Percentiles rank a stretch among this genome's conserved stretches.
Conservation (phyloP, 1,140 invertebrate species). For the Zaprionus inermis region DNA sequence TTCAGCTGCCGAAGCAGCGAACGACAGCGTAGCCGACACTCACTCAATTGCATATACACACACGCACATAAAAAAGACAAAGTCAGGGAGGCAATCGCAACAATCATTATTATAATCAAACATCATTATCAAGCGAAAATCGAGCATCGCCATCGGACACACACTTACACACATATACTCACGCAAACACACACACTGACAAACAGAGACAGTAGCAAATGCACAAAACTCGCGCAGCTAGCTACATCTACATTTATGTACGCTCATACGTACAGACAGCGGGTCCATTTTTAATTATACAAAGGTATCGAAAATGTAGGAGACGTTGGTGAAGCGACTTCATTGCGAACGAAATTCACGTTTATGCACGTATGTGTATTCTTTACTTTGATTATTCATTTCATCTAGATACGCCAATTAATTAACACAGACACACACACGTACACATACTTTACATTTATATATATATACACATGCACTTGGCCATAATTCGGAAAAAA, state of each 20-base stretch:
- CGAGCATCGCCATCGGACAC: slow-evolving; percentile 38
- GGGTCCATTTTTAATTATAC: slow-evolving; percentile 73
- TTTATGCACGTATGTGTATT: slow-evolving; percentile 34
- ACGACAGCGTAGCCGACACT: slow-evolving; percentile 29
- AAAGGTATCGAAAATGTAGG: slow-evolving; percentile 54
- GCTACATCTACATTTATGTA: not conserved
- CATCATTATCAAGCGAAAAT: slow-evolving; percentile 55
- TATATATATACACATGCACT: slow-evolving; percentile 63
- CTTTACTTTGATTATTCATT: slow-evolving; percentile 46
- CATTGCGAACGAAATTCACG: slow-evolving; percentile 28
- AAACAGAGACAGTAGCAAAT: slow-evolving; percentile 29
- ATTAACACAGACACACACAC: slow-evolving; percentile 54
- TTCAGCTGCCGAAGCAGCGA: slow-evolving; percentile 34
- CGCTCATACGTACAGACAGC: slow-evolving; percentile 28
- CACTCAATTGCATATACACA: slow-evolving; percentile 31
- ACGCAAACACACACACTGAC: slow-evolving; percentile 22
- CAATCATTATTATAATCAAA: slow-evolving; percentile 53
- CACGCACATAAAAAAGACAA: slow-evolving; percentile 33
- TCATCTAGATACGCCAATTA: slow-evolving; percentile 59
- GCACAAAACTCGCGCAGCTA: slow-evolving; percentile 44
- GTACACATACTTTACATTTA: slow-evolving; percentile 29
- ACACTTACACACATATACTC: slow-evolving; percentile 27
- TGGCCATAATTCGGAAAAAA: slow-evolving; percentile 62
- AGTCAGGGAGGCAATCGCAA: slow-evolving; percentile 31
- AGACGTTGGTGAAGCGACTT: slow-evolving; percentile 34